These are phyloP conservation scores for Aphidius gifuensis DNA, from an alignment of 1,140 invertebrate genomes.

Conservation along the genomic window DNA sequence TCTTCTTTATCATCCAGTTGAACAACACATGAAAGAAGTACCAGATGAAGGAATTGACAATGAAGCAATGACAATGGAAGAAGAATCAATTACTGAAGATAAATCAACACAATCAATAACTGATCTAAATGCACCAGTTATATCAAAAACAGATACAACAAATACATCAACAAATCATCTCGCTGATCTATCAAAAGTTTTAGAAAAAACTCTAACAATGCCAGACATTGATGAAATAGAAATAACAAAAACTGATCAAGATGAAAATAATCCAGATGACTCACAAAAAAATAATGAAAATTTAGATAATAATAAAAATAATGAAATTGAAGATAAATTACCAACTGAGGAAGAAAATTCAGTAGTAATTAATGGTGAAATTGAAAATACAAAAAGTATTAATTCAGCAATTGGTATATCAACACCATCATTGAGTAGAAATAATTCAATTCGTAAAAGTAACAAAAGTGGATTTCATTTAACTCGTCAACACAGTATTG, in stretches of 20 bases:
- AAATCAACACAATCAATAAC: conserved; percentile 9
- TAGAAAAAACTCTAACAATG: conserved; percentile 5
- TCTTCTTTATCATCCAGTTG: conserved; percentile 76
- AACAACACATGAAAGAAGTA: conserved; percentile 71
- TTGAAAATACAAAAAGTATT: conserved; percentile 44
- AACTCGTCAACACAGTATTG: conserved; percentile 30
- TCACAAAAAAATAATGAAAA: too few species aligned
- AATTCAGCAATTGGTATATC: neutral
- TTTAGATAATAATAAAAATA: conserved; percentile 1
- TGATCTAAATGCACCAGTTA: neutral
- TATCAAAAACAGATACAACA: neutral
- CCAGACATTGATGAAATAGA: neutral
- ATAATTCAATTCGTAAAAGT: conserved; percentile 23
- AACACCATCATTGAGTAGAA: conserved; percentile 24
- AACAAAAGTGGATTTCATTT: conserved; percentile 22
- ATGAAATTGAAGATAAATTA: conserved; percentile 4
- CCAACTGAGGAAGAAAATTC: conserved; percentile 58
- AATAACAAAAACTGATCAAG: neutral
- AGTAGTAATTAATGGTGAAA: conserved; percentile 65
- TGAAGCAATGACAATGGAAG: conserved; percentile 43
- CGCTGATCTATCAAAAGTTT: conserved; percentile 4
- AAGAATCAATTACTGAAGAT: conserved; percentile 9
- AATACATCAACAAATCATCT: neutral
- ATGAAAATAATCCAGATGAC: too few species aligned
- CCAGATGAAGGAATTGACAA: conserved; percentile 57